Base-by-base conservation (phyloP, 2,797 vertebrate genomes). In the Eulemur rubriventer region DNA sequence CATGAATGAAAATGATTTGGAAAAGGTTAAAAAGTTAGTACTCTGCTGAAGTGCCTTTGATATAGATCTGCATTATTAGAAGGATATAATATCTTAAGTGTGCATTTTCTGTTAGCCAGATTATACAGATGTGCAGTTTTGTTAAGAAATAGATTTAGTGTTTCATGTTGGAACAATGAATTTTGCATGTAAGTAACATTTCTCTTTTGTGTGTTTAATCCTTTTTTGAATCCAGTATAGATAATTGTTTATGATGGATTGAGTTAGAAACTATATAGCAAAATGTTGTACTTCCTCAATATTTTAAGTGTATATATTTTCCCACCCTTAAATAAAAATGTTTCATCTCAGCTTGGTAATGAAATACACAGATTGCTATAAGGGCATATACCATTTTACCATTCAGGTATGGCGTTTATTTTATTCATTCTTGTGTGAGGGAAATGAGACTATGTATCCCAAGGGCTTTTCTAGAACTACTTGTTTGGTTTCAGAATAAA, bases 41-140 rank as follows among this genome's bases (percentile, higher is more conserved):
- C 96, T 96, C 98, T 98, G 98, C 96, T 98, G 97, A 98, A 98
- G 98, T 98, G 98, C 98, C 98, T 98, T 99, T 98, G 89, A 97
- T 94, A 96, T 26, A 93, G 96, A 98, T 75, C 96, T 98, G 96
- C 73, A 95, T 98, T 97, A 96, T 96, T 96, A 96, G 96, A 93
- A 97, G 97, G 95, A 97, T 94, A 91, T 46, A 41, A 88, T 55
- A 80, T 97, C 79, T 96, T 92, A 1, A 89, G 79, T 97, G 88
- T 93, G 17, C 96, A 96, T 91, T 95, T 97, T 96, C 84, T 94
- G 96, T 96, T 94, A 95, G 57, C 72, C 76, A 96, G 93, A 86
- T 96, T 88, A 87, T 93, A 94, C 90, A 97, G 91, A 96, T 91
- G 96, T 97, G 96, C 94, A 69, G 96, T 97, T 96, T 96, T 95